phyloP scores from a whole-genome alignment of 2,888 invertebrate species.

The Agelastica alni region DNA sequence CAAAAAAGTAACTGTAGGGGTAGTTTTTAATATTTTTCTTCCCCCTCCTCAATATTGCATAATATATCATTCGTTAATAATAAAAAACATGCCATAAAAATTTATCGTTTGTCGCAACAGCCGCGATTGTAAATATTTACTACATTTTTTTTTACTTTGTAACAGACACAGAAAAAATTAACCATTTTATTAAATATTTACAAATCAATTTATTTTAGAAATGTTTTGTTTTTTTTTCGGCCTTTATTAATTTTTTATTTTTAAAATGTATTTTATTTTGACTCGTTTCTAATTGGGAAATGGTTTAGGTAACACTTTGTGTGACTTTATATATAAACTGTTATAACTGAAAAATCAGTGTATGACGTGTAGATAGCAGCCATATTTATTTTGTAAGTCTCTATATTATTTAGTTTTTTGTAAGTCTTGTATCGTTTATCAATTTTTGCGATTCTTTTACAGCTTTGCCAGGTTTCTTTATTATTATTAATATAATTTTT shows the following conservation, averaged over 20 bases:
- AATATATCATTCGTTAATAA: too few relatives aligned
- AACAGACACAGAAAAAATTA: too few relatives aligned
- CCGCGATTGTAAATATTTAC: too few relatives aligned
- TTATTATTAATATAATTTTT: conserved; percentile 13
- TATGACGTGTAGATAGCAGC: conserved; percentile 41
- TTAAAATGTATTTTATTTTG: background rate
- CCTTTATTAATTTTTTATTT: background rate
- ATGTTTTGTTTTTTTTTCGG: background rate
- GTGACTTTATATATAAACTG: conserved; percentile 14
- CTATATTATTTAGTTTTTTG: conserved; percentile 30
- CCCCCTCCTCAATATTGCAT: too few relatives aligned
- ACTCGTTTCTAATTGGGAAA: background rate
- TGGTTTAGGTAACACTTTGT: background rate
- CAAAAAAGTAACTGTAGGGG: too few relatives aligned
- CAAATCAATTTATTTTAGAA: background rate
- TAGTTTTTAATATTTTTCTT: too few relatives aligned
- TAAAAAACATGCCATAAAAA: too few relatives aligned
- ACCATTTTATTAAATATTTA: background rate
- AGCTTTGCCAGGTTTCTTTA: conserved; percentile 31
- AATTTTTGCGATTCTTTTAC: conserved; percentile 24
- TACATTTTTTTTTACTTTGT: too few relatives aligned
- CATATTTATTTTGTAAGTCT: conserved; percentile 36
- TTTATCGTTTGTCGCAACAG: too few relatives aligned
- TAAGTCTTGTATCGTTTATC: conserved; percentile 24
- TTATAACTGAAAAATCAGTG: conserved; percentile 34